Conservation (phyloP, 2,797 vertebrate species). For the Pseudochirops cupreus region DNA sequence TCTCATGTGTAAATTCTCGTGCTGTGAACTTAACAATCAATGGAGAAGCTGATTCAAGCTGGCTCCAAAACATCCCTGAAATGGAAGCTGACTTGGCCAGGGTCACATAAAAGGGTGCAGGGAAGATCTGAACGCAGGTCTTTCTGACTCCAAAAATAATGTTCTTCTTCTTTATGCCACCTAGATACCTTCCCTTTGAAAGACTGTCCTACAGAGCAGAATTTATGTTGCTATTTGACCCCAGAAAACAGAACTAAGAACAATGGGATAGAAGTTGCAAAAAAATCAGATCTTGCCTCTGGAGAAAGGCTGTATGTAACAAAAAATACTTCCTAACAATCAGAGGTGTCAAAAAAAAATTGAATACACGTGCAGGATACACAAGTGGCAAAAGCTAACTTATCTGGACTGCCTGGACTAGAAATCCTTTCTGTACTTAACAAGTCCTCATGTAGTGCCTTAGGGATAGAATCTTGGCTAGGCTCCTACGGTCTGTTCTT, state of each 20-base stretch:
- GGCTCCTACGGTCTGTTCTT: neutral
- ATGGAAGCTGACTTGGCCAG: neutral
- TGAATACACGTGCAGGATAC: neutral
- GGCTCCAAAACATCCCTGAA: neutral
- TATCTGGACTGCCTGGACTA: neutral
- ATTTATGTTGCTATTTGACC: neutral
- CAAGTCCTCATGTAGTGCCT: neutral
- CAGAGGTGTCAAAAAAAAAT: neutral
- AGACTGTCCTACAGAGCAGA: neutral
- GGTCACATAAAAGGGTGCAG: neutral
- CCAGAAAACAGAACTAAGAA: neutral
- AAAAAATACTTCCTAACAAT: neutral
- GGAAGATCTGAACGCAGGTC: neutral
- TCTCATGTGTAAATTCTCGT: neutral
- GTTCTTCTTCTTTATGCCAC: neutral
- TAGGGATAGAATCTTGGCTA: neutral
- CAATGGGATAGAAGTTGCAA: neutral
- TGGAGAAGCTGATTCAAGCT: neutral
- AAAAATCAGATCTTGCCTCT: neutral
- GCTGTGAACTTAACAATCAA: neutral
- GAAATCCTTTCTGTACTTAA: neutral
- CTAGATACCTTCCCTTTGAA: neutral
- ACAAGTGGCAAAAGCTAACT: neutral
- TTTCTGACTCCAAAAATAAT: neutral
- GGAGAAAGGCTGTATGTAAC: neutral